These are phyloP conservation scores for Oncorhynchus gorbuscha DNA, from an alignment of 2,113 vertebrate species.

Conservation along the genomic window DNA sequence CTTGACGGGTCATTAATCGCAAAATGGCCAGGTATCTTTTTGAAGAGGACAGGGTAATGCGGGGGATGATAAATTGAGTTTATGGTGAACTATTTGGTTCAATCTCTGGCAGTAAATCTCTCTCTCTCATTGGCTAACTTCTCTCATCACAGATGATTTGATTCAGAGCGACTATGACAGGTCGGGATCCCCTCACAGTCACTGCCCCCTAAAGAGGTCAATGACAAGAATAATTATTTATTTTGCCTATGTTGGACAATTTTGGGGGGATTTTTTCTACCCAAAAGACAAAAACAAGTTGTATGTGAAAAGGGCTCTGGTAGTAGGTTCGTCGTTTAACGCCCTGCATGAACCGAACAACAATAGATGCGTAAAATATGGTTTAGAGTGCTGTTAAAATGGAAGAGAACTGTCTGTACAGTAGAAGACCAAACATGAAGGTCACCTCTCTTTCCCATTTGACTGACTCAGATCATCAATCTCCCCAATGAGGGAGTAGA, in stretches of 20 bases:
- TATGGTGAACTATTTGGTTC: conserved; percentile 76
- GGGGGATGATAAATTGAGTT: conserved; percentile 80
- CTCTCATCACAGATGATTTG: conserved; percentile 61
- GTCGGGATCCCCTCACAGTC: conserved; percentile 64
- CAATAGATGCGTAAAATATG: conserved; percentile 21
- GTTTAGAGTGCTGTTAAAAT: conserved; percentile 21
- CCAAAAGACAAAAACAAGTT: background rate
- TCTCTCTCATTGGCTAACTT: conserved; percentile 30
- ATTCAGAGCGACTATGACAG: conserved; percentile 63
- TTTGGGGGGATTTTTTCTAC: conserved; percentile 10
- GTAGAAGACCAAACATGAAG: conserved; percentile 35
- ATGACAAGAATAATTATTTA: conserved; percentile 60
- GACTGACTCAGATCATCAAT: conserved; percentile 56
- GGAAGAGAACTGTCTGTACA: conserved; percentile 13
- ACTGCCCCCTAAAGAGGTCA: conserved; percentile 68
- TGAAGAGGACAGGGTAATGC: conserved; percentile 74
- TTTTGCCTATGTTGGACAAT: conserved; percentile 6
- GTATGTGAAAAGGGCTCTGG: conserved; percentile 12
- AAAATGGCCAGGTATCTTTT: conserved; percentile 60
- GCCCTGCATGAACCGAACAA: conserved; percentile 3
- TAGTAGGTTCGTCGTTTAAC: conserved; percentile 21
- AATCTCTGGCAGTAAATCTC: conserved; percentile 78
- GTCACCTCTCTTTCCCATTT: conserved; percentile 50
- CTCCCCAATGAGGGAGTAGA: conserved; percentile 40
- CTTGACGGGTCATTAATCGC: conserved; percentile 77